phyloP scores from a whole-genome alignment of 2,797 vertebrate genomes.

The Chiroxiphia lanceolata region DNA sequence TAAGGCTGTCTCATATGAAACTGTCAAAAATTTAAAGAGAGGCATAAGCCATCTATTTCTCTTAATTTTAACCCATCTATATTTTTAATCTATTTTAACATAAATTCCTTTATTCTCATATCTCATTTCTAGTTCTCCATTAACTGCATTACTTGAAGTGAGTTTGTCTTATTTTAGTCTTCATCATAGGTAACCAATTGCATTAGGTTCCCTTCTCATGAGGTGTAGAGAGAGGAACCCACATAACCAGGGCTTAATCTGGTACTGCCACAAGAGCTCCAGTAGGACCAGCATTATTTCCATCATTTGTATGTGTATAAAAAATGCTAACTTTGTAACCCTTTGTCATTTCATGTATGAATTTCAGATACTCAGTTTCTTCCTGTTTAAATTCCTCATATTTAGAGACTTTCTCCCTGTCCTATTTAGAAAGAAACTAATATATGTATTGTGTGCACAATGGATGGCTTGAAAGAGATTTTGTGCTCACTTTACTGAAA shows the following conservation, averaged over 20 bases:
- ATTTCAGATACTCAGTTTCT: background rate
- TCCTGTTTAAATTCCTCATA: background rate
- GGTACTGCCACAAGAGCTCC: background rate
- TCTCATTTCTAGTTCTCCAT: background rate
- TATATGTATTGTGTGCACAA: background rate
- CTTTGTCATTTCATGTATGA: background rate
- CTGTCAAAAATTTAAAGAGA: background rate
- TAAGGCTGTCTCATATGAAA: background rate
- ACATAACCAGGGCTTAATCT: background rate
- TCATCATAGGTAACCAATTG: background rate
- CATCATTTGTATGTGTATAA: background rate
- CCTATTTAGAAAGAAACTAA: background rate
- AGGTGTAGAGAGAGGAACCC: background rate
- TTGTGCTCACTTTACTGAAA: background rate
- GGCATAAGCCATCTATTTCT: background rate
- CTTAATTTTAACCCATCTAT: background rate
- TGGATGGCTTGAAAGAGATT: background rate
- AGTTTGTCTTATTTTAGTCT: background rate
- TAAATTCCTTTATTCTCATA: background rate
- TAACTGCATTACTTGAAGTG: background rate
- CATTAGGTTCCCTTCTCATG: background rate
- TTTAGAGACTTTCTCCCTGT: background rate
- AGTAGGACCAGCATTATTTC: background rate
- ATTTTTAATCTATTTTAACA: background rate
- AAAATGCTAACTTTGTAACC: background rate